Base-by-base conservation (phyloP, 2,888 invertebrate genomes). In the Caenorhabditis imperialis region DNA sequence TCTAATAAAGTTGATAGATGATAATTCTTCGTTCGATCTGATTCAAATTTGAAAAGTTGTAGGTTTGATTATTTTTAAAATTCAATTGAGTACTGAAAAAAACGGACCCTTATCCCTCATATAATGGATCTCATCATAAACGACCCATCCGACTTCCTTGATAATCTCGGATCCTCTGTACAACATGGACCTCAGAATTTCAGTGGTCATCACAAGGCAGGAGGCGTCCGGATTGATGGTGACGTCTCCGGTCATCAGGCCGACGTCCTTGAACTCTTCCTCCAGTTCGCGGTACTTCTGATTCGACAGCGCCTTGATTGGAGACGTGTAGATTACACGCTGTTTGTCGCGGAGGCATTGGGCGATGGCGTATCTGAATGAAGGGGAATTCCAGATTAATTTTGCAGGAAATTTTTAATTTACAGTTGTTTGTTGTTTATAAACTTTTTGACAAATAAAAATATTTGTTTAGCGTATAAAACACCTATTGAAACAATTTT, bases 91-190 rank as follows among this genome's bases (percentile, higher is more conserved):
- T n/a, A n/a, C n/a, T n/a, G n/a, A n/a, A n/a, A n/a, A n/a, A n/a
- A n/a, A n/a, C n/a, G n/a, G n/a, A 88, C 88, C 88, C 90, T 97
- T 97, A 89, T 99, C 97, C 85, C 99, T 92, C 99, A 99, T 99
- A 89, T 99, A 99, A 90, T 99, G 99, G 85, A 99, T 99, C 90
- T 99, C 99, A 89, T 99, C 99, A 90, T 99, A 99, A 58, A 99
- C 91, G 1, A 99, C 99, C 99, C 99, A 99, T 53, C 97, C 98
- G 0, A 99, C 97, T 91, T 99, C 99, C 71, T 97, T 92, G 94
- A 97, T 97, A 22, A 99, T 93, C 91, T 99, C 97, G 38, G 96
- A 96, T 51, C 99, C 99, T 88, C 98, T 91, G 88, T 99, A 99
- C 65, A 99, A 90, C 99, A 99, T 99, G 86, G 96, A 96, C 77